Evolutionary conservation across 2,888 invertebrate species (phyloP).

Genomic region (Saturnia japonica): DNA sequence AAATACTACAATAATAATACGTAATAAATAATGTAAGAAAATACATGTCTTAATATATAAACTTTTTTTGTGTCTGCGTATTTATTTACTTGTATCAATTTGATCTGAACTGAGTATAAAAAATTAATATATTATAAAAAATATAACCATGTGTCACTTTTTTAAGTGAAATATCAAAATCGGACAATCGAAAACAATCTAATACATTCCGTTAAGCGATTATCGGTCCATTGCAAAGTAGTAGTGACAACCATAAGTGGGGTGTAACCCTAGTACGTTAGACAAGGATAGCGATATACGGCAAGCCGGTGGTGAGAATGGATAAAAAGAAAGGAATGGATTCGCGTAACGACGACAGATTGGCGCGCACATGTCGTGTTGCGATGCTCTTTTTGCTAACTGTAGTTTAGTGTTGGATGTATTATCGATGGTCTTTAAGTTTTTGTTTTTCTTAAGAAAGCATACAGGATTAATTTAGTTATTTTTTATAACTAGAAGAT

Average conservation of each 20-base stretch:
- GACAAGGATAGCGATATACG: constrained; percentile 40
- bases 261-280: constrained; percentile 46
- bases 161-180: constrained; percentile 35
- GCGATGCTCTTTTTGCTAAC: constrained; percentile 78
- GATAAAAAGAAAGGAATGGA: constrained; percentile 53
- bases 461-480: neutral
- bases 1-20: too few species aligned
- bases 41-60: too few species aligned
- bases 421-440: neutral
- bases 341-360: constrained; percentile 77
- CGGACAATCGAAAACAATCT: constrained; percentile 71
- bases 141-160: neutral
- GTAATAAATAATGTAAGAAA: too few species aligned
- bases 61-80: too few species aligned
- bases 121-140: neutral
- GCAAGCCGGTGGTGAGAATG: constrained; percentile 34
- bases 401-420: constrained; percentile 1
- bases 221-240: constrained; percentile 72
- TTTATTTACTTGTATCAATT: too few species aligned
- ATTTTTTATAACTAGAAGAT: neutral
- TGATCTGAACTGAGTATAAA: neutral
- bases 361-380: constrained; percentile 77
- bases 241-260: constrained; percentile 60
- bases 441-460: neutral
- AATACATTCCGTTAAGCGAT: constrained; percentile 68